Conservation (phyloP, 2,113 vertebrate species). For the Leptosomus discolor region DNA sequence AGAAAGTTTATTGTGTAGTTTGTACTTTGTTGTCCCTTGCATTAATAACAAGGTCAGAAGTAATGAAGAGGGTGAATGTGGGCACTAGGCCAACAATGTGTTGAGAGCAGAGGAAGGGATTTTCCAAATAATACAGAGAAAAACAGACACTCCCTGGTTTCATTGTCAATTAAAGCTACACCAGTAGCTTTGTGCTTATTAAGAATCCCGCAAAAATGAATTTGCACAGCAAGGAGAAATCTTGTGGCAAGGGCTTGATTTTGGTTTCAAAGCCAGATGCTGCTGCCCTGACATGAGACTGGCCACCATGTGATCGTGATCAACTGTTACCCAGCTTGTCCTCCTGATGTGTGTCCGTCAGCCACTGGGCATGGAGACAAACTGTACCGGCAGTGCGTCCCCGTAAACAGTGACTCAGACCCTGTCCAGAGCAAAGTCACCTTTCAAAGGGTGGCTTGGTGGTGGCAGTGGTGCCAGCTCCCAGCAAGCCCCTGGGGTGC, state of each 20-base stretch:
- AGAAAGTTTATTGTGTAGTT: neutral
- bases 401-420: neutral
- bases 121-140: neutral
- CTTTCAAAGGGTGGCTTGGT: neutral
- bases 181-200: neutral
- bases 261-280: neutral
- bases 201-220: neutral
- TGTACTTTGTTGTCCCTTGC: neutral
- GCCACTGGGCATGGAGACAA: neutral
- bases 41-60: neutral
- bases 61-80: neutral
- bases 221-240: neutral
- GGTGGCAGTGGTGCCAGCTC: neutral
- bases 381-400: neutral
- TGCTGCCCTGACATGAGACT: neutral
- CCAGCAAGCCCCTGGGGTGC: neutral
- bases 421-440: neutral
- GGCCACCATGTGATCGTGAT: neutral
- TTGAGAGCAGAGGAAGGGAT: slow-evolving; percentile 15
- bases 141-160: neutral
- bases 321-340: neutral
- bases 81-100: neutral
- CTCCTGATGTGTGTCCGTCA: neutral
- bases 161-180: neutral
- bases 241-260: neutral